Conservation (phyloP, 1,140 invertebrate genomes). For the Hirudo medicinalis region DNA sequence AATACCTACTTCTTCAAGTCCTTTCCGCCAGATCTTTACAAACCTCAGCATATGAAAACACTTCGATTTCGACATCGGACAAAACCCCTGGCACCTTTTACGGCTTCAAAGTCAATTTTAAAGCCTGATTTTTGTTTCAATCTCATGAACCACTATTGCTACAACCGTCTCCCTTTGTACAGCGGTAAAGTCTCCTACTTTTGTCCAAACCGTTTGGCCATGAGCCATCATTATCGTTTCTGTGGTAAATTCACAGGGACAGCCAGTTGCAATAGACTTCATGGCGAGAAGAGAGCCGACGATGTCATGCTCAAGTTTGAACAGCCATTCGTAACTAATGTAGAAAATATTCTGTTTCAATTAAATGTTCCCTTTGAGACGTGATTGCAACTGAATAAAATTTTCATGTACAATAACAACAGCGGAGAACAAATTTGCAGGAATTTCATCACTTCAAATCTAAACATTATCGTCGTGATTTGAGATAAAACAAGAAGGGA, state of each 20-base stretch:
- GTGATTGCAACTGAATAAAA: too few relatives aligned
- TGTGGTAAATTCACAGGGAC: background rate
- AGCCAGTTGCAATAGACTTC: background rate
- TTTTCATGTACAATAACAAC: too few relatives aligned
- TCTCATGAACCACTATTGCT: conserved; percentile 15
- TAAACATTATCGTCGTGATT: too few relatives aligned
- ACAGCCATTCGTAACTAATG: background rate
- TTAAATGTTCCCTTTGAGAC: too few relatives aligned
- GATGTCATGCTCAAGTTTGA: conserved; percentile 4
- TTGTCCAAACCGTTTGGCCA: background rate
- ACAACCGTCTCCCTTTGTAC: background rate
- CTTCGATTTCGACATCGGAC: background rate
- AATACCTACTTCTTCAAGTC: conserved; percentile 14
- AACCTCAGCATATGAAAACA: conserved; percentile 6
- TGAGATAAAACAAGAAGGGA: too few relatives aligned
- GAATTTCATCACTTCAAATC: too few relatives aligned
- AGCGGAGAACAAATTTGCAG: too few relatives aligned
- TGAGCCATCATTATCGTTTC: conserved; percentile 12
- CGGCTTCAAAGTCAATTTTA: conserved; percentile 9
- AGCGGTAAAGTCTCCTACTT: background rate
- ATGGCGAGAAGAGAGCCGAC: background rate
- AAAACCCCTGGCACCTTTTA: too few relatives aligned
- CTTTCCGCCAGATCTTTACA: background rate
- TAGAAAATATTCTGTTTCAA: too few relatives aligned
- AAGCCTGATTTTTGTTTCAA: conserved; percentile 4